Base-by-base conservation (phyloP, 35 echinoderm and acorn worm species). In the Patiria miniata region DNA sequence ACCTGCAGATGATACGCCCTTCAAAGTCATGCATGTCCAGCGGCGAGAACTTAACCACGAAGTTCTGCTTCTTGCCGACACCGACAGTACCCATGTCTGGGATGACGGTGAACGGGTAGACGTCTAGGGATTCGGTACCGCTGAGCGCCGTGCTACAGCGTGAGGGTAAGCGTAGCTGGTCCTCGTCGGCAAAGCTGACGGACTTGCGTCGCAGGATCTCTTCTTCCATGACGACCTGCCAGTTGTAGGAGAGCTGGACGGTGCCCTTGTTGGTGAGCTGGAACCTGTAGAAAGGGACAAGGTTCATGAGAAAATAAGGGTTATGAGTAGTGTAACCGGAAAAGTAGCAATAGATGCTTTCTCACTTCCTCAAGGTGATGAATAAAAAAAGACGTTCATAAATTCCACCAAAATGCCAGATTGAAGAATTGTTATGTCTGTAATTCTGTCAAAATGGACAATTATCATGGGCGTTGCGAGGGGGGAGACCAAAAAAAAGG, bases 1-100 rank as follows among this genome's bases (percentile, higher is more conserved):
- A 99, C 96, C 96, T 94, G 91, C 96, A 99, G 39, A 99, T 99
- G 40, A 99, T 89, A 38, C 96, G 94, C 61, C 93, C 96, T 33
- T 99, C 96, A 93, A 89, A 94, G 28, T 99, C 96, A 39, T 87
- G 88, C 21, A 99, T 91, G 84, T 99, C 96, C 77, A 99, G 37
- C 4, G 96, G 96, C n/a, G 96, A 83, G 58, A 99, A 99, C 54
- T 92, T 99, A 82, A 99, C 86, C 21, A 83, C 89, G 68, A 99
- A 99, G 69, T 92, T 99, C 76, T 99, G 96, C 83, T 95, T 99
- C 90, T 99, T 99, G 77, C 96, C 96, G n/a, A 80, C 83, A 10
- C 58, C 85, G 18, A 99, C 85, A 2, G 89, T 89, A 0, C 96
- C 96, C 22, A 82, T 54, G 19, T 99, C 96, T 0, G 96, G 96